Conservation (phyloP, 2,797 vertebrate genomes). For the Sebastes miniatus region DNA sequence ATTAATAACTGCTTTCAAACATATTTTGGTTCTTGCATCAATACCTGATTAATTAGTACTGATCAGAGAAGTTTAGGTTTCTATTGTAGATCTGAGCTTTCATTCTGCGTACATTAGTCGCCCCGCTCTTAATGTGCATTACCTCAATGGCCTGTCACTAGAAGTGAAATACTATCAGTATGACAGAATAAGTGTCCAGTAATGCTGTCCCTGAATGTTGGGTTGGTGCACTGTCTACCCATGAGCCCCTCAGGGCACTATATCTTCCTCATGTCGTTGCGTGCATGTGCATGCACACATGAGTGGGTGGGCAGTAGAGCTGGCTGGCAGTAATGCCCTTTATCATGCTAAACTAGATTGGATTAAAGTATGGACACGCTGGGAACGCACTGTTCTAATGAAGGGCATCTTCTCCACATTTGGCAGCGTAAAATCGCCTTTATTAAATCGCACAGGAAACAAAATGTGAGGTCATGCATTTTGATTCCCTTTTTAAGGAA, state of each 20-base stretch:
- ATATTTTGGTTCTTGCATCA: neutral
- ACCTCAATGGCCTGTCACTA: slow-evolving; percentile 4
- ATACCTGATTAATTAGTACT: neutral
- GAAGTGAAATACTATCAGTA: slow-evolving; percentile 14
- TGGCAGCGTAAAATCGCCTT: slow-evolving; percentile 73
- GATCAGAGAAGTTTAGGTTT: neutral
- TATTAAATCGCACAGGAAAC: slow-evolving; percentile 76
- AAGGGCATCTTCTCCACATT: slow-evolving; percentile 75
- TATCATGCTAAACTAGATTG: slow-evolving; percentile 74
- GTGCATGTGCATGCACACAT: slow-evolving; percentile 5
- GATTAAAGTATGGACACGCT: slow-evolving; percentile 70
- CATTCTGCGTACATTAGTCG: neutral
- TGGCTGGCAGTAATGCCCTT: slow-evolving; percentile 68
- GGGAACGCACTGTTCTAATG: slow-evolving; percentile 64
- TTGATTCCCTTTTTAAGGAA: slow-evolving; percentile 54
- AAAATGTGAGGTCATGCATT: slow-evolving; percentile 65
- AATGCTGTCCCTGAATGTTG: neutral
- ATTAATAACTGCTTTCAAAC: neutral
- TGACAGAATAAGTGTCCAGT: neutral
- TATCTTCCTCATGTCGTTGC: slow-evolving; percentile 11
- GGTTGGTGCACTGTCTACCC: slow-evolving; percentile 10
- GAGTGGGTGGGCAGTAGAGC: slow-evolving; percentile 43
- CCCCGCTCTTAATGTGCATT: neutral
- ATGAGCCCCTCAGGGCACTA: neutral
- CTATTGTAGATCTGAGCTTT: neutral